Evolutionary conservation across 2,113 vertebrate genomes (phyloP), one percentile per base, ranked within the genome.

Genomic region (Micromys minutus): DNA sequence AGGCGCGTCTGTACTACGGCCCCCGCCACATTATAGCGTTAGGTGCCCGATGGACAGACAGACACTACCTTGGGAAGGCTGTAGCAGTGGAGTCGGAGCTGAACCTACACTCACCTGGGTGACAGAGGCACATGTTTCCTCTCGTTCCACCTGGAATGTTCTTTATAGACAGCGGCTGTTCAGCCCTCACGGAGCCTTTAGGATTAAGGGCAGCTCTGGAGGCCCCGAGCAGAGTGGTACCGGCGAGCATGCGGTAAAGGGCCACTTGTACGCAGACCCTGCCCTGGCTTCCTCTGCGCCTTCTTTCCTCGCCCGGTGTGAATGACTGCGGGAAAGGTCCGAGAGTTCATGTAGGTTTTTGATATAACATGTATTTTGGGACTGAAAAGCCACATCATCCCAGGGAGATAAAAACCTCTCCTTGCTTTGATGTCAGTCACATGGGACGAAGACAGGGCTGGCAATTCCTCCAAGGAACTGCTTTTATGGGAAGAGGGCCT

Each of bases 361-460:
- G 91, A 87, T 90, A 69, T 4, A 13, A 22, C 26, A 67, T 3
- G 4, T 86, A 94, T 76, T 88, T 93, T 31, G 75, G 87, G 72
- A 91, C 67, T 72, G 47, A 94, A 90, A 79, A 84, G 74, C 55
- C 61, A 42, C 61, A 89, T 69, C 34, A 94, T 92, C 77, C 74
- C 1, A 3, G 89, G 84, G 59, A 92, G 93, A 79, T 69, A 85
- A 93, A 74, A 93, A 39, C 21, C 3, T 55, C 39, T 61, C 47
- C 16, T 19, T 88, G 52, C 71, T 52, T 83, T 80, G 39, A 71
- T 7, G 22, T n/a, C 76, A 67, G 79, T 61, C 59, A 61, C 34
- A 39, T 24, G 16, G 74, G 55, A 45, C 4, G 55, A 26, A 26
- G 52, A 19, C 29, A 42, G 31, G 72, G 52, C 1, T 74, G 45